These are phyloP conservation scores for Andrena dorsata DNA, from an alignment of 2,888 invertebrate species.

Conservation along the genomic window DNA sequence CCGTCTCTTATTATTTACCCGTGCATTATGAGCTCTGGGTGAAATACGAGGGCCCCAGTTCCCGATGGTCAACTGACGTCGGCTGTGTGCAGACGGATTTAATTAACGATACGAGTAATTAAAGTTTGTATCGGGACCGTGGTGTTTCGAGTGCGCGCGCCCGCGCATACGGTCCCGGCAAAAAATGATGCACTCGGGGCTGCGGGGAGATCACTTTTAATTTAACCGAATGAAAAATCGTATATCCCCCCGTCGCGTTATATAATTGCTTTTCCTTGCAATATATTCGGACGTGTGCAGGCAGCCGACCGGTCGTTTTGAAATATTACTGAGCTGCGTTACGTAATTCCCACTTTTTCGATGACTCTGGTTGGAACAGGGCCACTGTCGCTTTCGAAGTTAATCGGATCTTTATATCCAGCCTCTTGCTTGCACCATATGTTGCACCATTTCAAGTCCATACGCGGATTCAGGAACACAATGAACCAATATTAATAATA, in stretches of 20 bases:
- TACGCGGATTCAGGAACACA: background rate
- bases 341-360: background rate
- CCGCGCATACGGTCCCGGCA: background rate
- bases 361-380: background rate
- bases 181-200: slow-evolving; percentile 33
- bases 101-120: slow-evolving; percentile 70
- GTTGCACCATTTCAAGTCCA: background rate
- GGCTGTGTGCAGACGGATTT: slow-evolving; percentile 64
- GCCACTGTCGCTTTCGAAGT: background rate
- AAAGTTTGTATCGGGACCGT: slow-evolving; percentile 40
- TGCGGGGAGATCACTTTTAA: slow-evolving; percentile 39
- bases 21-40: slow-evolving; percentile 67
- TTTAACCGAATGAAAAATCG: slow-evolving; percentile 43
- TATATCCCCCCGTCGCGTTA: slow-evolving; percentile 1
- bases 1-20: slow-evolving; percentile 73
- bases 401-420: background rate
- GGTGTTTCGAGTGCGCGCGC: slow-evolving; percentile 12
- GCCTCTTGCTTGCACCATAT: background rate
- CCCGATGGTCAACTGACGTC: slow-evolving; percentile 51
- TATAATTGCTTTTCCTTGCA: slow-evolving; percentile 30
- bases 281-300: background rate
- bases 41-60: slow-evolving; percentile 41
- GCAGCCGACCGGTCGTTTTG: background rate
- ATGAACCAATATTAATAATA: background rate
- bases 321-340: slow-evolving; percentile 14